These are phyloP conservation scores for Octodonta nipae DNA, from an alignment of 2,888 invertebrate species.

Conservation along the genomic window DNA sequence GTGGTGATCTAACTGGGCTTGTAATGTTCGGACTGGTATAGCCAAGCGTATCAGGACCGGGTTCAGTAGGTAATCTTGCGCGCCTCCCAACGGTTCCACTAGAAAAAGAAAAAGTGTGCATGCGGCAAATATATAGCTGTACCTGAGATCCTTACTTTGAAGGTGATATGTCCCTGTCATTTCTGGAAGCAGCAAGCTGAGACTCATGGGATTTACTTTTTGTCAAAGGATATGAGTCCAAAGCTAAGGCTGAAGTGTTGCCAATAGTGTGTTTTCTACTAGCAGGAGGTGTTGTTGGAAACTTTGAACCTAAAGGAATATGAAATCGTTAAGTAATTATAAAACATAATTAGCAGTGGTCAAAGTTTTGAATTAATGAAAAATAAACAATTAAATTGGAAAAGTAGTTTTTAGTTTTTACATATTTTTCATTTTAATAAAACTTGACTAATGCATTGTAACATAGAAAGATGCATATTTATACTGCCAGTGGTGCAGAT, in stretches of 20 bases:
- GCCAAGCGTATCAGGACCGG: conserved; percentile 41
- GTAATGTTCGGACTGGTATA: conserved; percentile 37
- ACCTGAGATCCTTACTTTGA: conserved; percentile 19
- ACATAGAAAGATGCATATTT: too few relatives aligned
- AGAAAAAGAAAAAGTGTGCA: conserved; percentile 11
- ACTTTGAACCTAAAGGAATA: conserved; percentile 45
- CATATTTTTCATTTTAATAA: too few relatives aligned
- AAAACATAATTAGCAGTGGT: too few relatives aligned
- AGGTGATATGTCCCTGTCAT: conserved; percentile 33
- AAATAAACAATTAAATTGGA: too few relatives aligned
- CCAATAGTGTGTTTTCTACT: conserved; percentile 52
- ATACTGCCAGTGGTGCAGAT: too few relatives aligned
- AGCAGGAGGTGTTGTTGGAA: conserved; percentile 71
- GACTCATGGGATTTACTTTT: conserved; percentile 89
- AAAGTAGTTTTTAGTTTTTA: too few relatives aligned
- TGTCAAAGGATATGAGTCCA: conserved; percentile 53
- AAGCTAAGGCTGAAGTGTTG: conserved; percentile 32
- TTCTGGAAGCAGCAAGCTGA: conserved; percentile 58
- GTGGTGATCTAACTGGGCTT: conserved; percentile 49
- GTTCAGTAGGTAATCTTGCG: conserved; percentile 45
- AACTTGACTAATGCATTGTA: too few relatives aligned
- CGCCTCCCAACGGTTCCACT: conserved; percentile 31
- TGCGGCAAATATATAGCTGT: background rate
- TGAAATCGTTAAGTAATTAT: too few relatives aligned
- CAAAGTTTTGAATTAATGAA: too few relatives aligned